Evolutionary conservation across 2,888 invertebrate genomes (phyloP), one percentile per base, ranked within the genome.

Genomic region (Chrysotoxum bicinctum): DNA sequence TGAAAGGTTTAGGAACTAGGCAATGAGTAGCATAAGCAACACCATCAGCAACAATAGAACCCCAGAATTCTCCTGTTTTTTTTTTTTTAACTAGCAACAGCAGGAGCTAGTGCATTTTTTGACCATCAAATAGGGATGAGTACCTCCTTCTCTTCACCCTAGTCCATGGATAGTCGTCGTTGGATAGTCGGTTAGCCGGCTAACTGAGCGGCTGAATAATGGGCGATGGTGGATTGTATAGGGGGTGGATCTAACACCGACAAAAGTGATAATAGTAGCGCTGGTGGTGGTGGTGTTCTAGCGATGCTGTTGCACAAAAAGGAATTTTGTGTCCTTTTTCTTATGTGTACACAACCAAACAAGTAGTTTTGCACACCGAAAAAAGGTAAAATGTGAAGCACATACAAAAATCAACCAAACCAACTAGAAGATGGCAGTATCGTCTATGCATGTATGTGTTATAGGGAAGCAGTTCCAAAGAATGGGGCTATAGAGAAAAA

Each of bases 301-400:
- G 54, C 60, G 73, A 83, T 86, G 85, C 81, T 85, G 87, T 86
- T 81, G 84, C 77, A 87, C 83, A 84, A 78, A 87, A 87, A 87
- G 85, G 77, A 86, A 81, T 79, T 87, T 81, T 87, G 79, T 87
- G 87, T 88, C 87, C 88, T 87, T 87, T 87, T 87, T 87, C 87
- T 87, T 88, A 54, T 83, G 79, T 82, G 78, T 88, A 86, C 87
- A 88, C 88, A 88, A 88, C 88, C 89, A 89, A 90, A 87, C 88
- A 88, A 88, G 87, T 88, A 88, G 88, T 88, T 88, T 87, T 87
- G 88, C 87, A 87, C 88, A 87, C 87, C 87, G 76, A 88, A 88
- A 88, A 87, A 87, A 87, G 68, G 79, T 79, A 77, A 83, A 85
- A 87, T 72, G 70, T 62, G 79, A 82, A 81, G 80, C 66, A 76